Evolutionary conservation across 1,140 invertebrate genomes (phyloP).

Genomic region (Luehdorfia chinensis): DNA sequence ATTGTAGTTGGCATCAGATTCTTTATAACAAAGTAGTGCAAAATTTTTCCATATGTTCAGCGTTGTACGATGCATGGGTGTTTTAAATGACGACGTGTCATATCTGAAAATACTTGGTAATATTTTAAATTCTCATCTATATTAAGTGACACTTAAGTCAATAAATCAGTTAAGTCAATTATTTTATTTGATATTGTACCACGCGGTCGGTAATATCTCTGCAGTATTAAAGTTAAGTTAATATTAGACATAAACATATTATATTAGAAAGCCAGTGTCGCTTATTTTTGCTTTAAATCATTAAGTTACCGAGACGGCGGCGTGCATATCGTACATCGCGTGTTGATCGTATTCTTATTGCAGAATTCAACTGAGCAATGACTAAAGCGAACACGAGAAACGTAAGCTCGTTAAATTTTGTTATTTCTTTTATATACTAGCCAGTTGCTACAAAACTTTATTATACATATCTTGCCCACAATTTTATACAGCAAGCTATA

Average conservation of each 20-base stretch:
- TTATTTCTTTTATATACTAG: constrained; percentile 9
- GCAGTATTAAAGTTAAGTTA: constrained; percentile 26
- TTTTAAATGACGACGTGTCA: too few relatives aligned
- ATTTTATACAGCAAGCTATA: not conserved
- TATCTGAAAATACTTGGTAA: constrained; percentile 1
- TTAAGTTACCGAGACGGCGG: constrained; percentile 21
- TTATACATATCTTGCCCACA: not conserved
- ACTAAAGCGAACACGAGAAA: constrained; percentile 12
- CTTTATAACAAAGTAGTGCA: too few relatives aligned
- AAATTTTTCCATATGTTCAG: too few relatives aligned
- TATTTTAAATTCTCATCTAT: constrained; percentile 4
- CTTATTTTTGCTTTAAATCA: constrained; percentile 34
- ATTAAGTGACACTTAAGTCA: constrained; percentile 6
- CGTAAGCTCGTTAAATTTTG: constrained; percentile 13
- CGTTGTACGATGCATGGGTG: too few relatives aligned
- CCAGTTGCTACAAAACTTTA: constrained; percentile 5
- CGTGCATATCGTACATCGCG: constrained; percentile 12
- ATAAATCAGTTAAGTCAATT: too few relatives aligned
- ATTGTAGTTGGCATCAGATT: too few relatives aligned
- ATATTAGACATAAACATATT: constrained; percentile 29
- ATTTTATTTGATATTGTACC: constrained; percentile 12
- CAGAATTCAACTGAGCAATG: constrained; percentile 15
- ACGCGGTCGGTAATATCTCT: constrained; percentile 20
- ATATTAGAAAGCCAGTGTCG: constrained; percentile 29
- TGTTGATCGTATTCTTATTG: constrained; percentile 15